Percentiles rank a stretch among this genome's conserved stretches.
Conservation (phyloP, 2,888 invertebrate genomes). For the Lissocephala sabroskyi region DNA sequence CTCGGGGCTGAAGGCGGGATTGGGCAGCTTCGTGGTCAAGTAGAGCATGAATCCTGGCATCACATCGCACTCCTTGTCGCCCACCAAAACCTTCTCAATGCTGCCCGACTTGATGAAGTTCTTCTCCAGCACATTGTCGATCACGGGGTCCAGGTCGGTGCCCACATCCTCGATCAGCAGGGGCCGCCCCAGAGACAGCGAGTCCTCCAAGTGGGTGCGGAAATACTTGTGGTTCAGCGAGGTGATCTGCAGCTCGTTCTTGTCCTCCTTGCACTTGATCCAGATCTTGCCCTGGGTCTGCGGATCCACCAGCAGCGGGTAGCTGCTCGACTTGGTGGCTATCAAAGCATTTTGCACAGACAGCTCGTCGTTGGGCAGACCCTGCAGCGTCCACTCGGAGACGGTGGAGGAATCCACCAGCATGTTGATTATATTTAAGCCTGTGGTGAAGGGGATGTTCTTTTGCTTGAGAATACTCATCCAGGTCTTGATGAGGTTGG, state of each 20-base stretch:
- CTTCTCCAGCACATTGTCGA: slow-evolving; percentile 96
- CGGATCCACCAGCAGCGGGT: slow-evolving; percentile 94
- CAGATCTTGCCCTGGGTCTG: slow-evolving; percentile 98
- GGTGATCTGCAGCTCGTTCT: slow-evolving; percentile 93
- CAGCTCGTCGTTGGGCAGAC: slow-evolving; percentile 95
- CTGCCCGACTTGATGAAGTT: slow-evolving; percentile 98
- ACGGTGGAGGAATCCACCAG: slow-evolving; percentile 91
- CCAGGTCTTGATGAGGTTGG: slow-evolving; percentile 88
- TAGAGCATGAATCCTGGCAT: slow-evolving; percentile 96
- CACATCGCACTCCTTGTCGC: slow-evolving; percentile 97
- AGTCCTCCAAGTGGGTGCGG: slow-evolving; percentile 90
- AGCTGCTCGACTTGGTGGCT: slow-evolving; percentile 95
- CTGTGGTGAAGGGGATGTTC: slow-evolving; percentile 88
- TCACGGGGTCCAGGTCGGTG: slow-evolving; percentile 94
- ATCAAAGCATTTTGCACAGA: slow-evolving; percentile 97
- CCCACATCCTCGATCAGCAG: slow-evolving; percentile 95
- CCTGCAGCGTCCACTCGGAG: slow-evolving; percentile 96
- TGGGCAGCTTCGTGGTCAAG: slow-evolving; percentile 95
- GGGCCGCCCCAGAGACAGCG: slow-evolving; percentile 89
- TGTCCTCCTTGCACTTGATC: slow-evolving; percentile 94
- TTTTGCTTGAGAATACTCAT: slow-evolving; percentile 84
- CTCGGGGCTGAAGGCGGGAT: slow-evolving; percentile 97
- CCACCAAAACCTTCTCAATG: slow-evolving; percentile 93
- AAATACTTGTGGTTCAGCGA: slow-evolving; percentile 98
- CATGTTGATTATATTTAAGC: slow-evolving; percentile 92